Conservation (phyloP, 2,888 invertebrate species). For the Carpatolechia fugitivella region DNA sequence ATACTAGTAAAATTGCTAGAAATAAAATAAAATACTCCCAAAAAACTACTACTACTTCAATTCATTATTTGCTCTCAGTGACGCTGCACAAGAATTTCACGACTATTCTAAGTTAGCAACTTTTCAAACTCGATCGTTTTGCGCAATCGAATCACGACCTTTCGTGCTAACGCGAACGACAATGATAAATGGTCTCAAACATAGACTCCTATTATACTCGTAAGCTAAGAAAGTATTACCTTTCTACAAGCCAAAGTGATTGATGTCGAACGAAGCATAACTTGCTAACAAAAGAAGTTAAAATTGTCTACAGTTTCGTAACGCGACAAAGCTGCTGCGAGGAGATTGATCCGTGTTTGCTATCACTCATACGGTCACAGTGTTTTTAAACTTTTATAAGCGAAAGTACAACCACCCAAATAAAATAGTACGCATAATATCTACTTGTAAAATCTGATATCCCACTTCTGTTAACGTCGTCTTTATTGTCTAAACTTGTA, state of each 20-base stretch:
- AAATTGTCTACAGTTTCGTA: not conserved
- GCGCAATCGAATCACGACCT: slow-evolving; percentile 12
- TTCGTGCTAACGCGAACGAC: slow-evolving; percentile 10
- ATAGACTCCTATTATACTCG: not conserved
- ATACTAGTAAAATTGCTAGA: too few species aligned
- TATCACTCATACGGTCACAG: too few species aligned
- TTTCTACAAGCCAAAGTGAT: not conserved
- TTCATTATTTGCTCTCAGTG: too few species aligned
- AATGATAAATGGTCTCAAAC: slow-evolving; percentile 1
- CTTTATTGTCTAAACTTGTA: too few species aligned
- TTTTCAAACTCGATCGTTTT: slow-evolving; percentile 11
- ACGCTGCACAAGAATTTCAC: not conserved
- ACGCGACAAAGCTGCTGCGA: not conserved
- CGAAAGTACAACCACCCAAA: too few species aligned
- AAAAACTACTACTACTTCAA: too few species aligned
- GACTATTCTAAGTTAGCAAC: slow-evolving; percentile 4
- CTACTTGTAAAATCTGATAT: too few species aligned
- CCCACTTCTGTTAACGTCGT: too few species aligned
- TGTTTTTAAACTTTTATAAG: too few species aligned
- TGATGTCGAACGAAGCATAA: not conserved
- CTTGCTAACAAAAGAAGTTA: not conserved
- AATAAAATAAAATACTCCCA: too few species aligned
- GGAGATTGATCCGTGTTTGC: too few species aligned
- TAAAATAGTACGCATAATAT: too few species aligned
- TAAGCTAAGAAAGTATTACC: slow-evolving; percentile 1